A percentile compares a stretch with the other conserved stretches of the same genome.
Conservation (phyloP, 2,888 invertebrate genomes). For the Eristalinus sepulchralis region DNA sequence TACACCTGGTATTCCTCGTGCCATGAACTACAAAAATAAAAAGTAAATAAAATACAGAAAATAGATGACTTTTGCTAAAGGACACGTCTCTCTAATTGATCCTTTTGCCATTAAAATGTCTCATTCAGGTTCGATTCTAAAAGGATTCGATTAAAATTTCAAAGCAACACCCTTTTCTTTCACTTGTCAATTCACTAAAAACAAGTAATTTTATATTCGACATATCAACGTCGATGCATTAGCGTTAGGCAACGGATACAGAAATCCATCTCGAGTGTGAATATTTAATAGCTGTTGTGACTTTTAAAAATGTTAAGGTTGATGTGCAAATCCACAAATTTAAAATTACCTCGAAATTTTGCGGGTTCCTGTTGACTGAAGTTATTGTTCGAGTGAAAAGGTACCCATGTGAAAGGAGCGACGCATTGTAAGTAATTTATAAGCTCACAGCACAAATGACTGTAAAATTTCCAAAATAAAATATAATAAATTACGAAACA, state of each 20-base stretch:
- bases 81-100: too few species aligned
- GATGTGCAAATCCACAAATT: not conserved
- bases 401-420: too few species aligned
- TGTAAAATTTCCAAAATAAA: too few species aligned
- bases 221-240: not conserved
- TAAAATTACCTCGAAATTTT: not conserved
- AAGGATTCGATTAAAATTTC: not conserved
- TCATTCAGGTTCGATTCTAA: not conserved
- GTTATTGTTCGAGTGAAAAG: not conserved
- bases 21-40: too few species aligned
- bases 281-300: not conserved
- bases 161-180: not conserved
- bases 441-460: too few species aligned
- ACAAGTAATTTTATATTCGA: not conserved
- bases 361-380: not conserved
- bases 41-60: too few species aligned
- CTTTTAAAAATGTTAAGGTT: not conserved
- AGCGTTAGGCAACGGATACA: not conserved
- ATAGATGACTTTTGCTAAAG: too few species aligned
- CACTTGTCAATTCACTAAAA: not conserved
- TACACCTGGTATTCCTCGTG: too few species aligned
- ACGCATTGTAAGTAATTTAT: too few species aligned
- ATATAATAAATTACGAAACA: too few species aligned
- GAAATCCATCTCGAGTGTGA: not conserved
- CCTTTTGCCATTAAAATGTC: too few species aligned